Conservation (phyloP, 92 coral and sea anemone genomes). For the Diadumene lineata region DNA sequence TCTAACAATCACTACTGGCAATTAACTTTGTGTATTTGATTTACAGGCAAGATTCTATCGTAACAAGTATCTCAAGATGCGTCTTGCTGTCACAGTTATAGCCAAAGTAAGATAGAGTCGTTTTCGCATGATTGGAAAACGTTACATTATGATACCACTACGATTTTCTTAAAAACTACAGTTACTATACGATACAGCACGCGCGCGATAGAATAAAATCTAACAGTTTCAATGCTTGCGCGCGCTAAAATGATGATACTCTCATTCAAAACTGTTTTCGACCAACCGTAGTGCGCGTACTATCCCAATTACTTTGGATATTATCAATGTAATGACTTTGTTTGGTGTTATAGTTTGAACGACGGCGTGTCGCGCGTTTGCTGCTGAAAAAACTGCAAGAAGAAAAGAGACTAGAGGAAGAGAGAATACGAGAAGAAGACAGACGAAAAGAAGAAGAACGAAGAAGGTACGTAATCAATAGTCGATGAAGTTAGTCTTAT, state of each 20-base stretch:
- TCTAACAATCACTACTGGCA: no score
- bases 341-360: slow-evolving; percentile 60
- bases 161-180: no score
- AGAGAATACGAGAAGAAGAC: slow-evolving; percentile 51
- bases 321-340: background rate
- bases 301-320: no score
- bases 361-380: slow-evolving; percentile 84
- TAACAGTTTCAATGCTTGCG: no score
- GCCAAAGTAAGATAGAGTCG: slow-evolving; percentile 64
- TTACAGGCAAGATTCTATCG: slow-evolving; percentile 77
- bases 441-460: slow-evolving; percentile 67
- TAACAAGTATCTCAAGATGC: slow-evolving; percentile 69
- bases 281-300: no score
- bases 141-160: no score
- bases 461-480: slow-evolving; percentile 60
- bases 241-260: no score
- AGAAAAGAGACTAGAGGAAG: slow-evolving; percentile 85
- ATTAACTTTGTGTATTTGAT: background rate
- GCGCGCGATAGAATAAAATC: no score
- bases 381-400: slow-evolving; percentile 81
- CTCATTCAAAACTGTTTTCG: no score
- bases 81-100: slow-evolving; percentile 70
- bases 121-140: no score
- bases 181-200: no score
- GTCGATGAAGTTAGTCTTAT: no score